Evolutionary conservation across 2,888 invertebrate genomes (phyloP).

Genomic region (Clostera curtula): DNA sequence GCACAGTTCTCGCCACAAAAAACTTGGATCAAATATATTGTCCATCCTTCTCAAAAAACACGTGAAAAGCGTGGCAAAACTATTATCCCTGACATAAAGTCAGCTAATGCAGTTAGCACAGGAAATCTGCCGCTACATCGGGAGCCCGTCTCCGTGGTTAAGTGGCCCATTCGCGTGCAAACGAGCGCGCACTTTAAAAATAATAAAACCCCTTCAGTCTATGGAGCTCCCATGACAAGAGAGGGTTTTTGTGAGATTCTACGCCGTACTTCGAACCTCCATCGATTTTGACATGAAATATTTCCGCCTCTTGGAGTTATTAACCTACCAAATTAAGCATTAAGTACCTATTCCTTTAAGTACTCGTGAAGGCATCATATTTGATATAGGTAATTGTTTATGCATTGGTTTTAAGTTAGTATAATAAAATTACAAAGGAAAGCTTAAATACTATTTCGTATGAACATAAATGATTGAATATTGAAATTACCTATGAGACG

Average conservation of each 20-base stretch:
- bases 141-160: conserved; percentile 66
- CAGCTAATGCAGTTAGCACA: conserved; percentile 56
- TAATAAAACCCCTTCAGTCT: conserved; percentile 67
- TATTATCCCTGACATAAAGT: conserved; percentile 62
- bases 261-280: too few species aligned
- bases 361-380: too few species aligned
- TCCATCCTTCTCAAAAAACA: conserved; percentile 44
- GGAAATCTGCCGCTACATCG: conserved; percentile 44
- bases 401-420: too few species aligned
- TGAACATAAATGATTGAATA: too few species aligned
- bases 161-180: conserved; percentile 76
- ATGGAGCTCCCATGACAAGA: conserved; percentile 11
- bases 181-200: conserved; percentile 73
- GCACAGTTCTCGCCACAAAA: conserved; percentile 3
- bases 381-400: too few species aligned
- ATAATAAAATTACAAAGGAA: too few species aligned
- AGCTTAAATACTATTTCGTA: too few species aligned
- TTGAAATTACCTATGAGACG: too few species aligned
- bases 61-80: conserved; percentile 66
- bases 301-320: conserved; percentile 10
- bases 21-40: conserved; percentile 28
- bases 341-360: too few species aligned
- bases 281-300: not conserved
- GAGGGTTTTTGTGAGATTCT: too few species aligned
- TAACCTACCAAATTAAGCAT: too few species aligned